A percentile compares a stretch with the other conserved stretches of the same genome.
These are phyloP conservation scores for Amphilophus citrinellus DNA, from an alignment of 2,113 vertebrate genomes.

Conservation along the genomic window DNA sequence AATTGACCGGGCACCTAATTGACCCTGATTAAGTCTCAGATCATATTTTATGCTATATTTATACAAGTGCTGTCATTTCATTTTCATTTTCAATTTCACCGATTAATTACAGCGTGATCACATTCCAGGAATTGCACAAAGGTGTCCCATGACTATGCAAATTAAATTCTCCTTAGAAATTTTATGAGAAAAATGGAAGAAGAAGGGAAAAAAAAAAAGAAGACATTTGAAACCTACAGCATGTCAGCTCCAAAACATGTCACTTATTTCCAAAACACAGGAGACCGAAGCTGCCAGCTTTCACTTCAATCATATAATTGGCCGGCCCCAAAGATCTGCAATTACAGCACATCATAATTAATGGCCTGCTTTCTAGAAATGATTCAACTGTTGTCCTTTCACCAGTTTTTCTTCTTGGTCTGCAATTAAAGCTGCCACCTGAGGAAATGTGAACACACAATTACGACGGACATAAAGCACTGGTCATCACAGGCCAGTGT, in stretches of 20 bases:
- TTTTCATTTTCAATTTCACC: not conserved
- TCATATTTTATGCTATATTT: not conserved
- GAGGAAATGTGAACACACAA: conserved; percentile 65
- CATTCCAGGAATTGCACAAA: not conserved
- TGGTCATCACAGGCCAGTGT: conserved; percentile 56
- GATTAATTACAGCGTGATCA: not conserved
- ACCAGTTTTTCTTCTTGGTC: conserved; percentile 16
- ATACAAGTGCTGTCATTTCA: not conserved
- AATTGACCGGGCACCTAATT: not conserved
- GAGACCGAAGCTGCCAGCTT: conserved; percentile 42
- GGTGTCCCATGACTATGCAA: not conserved
- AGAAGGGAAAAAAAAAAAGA: not conserved
- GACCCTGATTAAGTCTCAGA: not conserved
- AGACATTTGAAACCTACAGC: conserved; percentile 8
- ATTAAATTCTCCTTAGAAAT: not conserved
- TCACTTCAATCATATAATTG: conserved; percentile 63
- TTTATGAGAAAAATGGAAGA: not conserved
- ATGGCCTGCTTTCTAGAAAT: conserved; percentile 62
- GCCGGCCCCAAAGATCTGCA: conserved; percentile 70
- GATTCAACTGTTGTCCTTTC: conserved; percentile 67
- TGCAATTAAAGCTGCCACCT: conserved; percentile 72
- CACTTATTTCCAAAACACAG: conserved; percentile 60
- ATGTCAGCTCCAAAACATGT: conserved; percentile 34
- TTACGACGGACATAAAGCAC: conserved; percentile 61
- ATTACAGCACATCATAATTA: conserved; percentile 78